Conservation (phyloP, 2,113 vertebrate genomes). For the Amia ocellicauda region DNA sequence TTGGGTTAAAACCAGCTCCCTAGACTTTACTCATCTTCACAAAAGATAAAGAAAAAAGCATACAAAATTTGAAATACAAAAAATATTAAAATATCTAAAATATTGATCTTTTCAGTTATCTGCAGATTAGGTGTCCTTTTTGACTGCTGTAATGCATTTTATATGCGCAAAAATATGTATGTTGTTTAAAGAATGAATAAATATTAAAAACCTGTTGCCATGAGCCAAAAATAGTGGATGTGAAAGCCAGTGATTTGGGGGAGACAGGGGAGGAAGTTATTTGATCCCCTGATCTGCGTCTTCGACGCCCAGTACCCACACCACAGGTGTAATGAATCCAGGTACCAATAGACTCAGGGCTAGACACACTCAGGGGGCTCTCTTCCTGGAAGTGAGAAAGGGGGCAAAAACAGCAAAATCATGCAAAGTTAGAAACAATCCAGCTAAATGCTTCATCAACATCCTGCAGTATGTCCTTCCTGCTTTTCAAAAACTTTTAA, state of each 20-base stretch:
- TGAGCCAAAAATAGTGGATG: constrained; percentile 97
- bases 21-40: too few relatives aligned
- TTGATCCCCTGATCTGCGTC: constrained; percentile 97
- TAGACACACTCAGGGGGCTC: constrained; percentile 96
- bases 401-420: constrained; percentile 77
- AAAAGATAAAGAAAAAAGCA: too few relatives aligned
- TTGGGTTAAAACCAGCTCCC: too few relatives aligned
- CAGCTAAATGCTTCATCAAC: constrained; percentile 66
- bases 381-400: constrained; percentile 92
- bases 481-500: constrained; percentile 14
- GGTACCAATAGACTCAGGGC: constrained; percentile 92
- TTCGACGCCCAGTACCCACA: constrained; percentile 94
- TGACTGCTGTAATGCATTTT: constrained; percentile 70
- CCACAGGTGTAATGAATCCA: constrained; percentile 93
- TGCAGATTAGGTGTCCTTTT: constrained; percentile 86
- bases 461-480: constrained; percentile 37
- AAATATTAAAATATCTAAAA: not conserved
- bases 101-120: constrained; percentile 45
- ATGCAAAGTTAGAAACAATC: constrained; percentile 87
- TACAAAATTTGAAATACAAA: too few relatives aligned
- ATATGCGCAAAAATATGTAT: constrained; percentile 72
- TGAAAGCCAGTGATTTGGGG: constrained; percentile 97
- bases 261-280: constrained; percentile 95
- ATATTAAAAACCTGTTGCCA: constrained; percentile 97
- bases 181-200: constrained; percentile 76